Percentiles rank a stretch among this genome's conserved stretches.
phyloP scores from a whole-genome alignment of 2,888 invertebrate genomes.

The Aricia artaxerxes region DNA sequence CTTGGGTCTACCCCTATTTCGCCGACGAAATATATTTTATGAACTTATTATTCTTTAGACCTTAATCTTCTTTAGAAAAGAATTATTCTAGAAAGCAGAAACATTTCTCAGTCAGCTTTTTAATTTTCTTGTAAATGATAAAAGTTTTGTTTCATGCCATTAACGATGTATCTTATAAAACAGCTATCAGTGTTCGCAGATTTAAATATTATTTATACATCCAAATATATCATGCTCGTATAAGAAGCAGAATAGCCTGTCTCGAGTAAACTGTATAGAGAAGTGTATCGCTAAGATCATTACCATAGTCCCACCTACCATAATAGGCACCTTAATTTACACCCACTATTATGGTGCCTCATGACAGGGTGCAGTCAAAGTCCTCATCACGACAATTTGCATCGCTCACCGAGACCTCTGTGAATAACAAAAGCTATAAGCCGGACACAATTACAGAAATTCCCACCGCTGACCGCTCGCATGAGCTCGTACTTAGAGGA shows the following conservation, averaged over 20 bases:
- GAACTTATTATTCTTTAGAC: too few relatives aligned
- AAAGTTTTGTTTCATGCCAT: too few relatives aligned
- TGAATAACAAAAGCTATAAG: conserved; percentile 46
- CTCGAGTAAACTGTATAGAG: too few relatives aligned
- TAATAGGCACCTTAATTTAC: conserved; percentile 20
- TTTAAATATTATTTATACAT: too few relatives aligned
- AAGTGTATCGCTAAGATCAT: not conserved
- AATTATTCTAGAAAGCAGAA: too few relatives aligned
- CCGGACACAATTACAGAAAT: conserved; percentile 77
- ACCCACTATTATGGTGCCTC: not conserved
- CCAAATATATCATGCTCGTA: not conserved
- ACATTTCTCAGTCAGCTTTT: too few relatives aligned
- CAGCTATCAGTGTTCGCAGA: too few relatives aligned
- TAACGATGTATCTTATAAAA: too few relatives aligned
- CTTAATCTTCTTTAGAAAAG: too few relatives aligned
- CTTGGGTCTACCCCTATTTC: too few relatives aligned
- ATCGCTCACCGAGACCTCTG: conserved; percentile 40
- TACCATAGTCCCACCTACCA: not conserved
- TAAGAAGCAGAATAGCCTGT: not conserved
- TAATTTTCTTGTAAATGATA: too few relatives aligned
- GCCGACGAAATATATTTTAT: too few relatives aligned
- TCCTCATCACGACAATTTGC: conserved; percentile 32
- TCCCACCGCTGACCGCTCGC: conserved; percentile 57
- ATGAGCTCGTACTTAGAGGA: conserved; percentile 64
- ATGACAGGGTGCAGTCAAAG: conserved; percentile 14